Evolutionary conservation across 2,113 vertebrate species (phyloP), one percentile per base, ranked within the genome.

Genomic region (Sapajus apella): DNA sequence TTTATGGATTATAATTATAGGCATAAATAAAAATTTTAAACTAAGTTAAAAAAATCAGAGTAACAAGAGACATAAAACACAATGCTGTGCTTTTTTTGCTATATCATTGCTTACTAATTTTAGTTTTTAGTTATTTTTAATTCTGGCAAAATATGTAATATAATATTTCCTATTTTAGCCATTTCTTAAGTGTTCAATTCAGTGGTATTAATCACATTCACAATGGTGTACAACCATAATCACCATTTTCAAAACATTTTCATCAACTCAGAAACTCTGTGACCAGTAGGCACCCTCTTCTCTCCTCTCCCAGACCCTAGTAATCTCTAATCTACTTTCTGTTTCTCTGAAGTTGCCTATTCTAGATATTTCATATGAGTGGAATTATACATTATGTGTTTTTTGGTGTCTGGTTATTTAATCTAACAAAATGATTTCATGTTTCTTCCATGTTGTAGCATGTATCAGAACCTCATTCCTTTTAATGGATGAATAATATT

Each of bases 1-100:
- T 72, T 64, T 80, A 64, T 90, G 88, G 12, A 94, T 76, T 83
- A 77, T 8, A 76, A 87, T n/a, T 18, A n/a, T 30, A 40, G 85
- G 43, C 5, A 85, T 3, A 8, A 82, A 76, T 82, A 82, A 50
- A 58, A 64, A 56, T 66, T 61, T 93, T 80, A 80, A 64, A 30
- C 17, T 61, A 73, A 89, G 30, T 80, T 80, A 21, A 64, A 89
- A 79, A 84, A 73, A 9, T 81, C 18, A 87, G 0, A 4, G 1
- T 80, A 90, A 17, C 30, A 11, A 55, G 6, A 85, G 20, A 16
- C 20, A 37, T 55, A 47, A 79, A 89, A 66, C 50, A 66, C 45
- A 82, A 66, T 55, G 37, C 32, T 64, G 13, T 64, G 11, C 32
- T 45, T 58, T n/a, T 58, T 73, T 91, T 32, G 14, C 5, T 55